Conservation (phyloP, 2,797 vertebrate species). For the Takifugu ocellatus region DNA sequence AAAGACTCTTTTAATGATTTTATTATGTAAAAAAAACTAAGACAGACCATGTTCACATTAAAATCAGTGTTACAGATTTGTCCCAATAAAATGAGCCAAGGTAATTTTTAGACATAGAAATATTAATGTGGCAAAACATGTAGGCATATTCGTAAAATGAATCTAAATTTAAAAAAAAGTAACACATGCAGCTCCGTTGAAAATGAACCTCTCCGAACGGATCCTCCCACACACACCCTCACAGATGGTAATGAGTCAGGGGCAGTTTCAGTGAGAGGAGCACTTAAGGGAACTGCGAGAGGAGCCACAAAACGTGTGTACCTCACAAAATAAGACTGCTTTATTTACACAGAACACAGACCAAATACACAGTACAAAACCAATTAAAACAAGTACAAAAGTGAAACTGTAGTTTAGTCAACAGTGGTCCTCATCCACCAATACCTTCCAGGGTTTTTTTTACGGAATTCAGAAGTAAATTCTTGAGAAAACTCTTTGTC, state of each 20-base stretch:
- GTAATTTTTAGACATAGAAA: constrained; percentile 26
- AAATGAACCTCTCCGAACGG: constrained; percentile 25
- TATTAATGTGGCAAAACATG: constrained; percentile 20
- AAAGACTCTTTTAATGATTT: constrained; percentile 51
- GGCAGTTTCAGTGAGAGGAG: constrained; percentile 26
- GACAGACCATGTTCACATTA: constrained; percentile 50
- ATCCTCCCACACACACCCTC: constrained; percentile 37
- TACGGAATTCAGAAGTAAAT: no score
- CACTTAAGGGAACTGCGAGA: constrained; percentile 30
- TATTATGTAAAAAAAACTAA: constrained; percentile 60
- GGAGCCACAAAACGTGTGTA: constrained; percentile 51
- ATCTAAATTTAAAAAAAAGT: constrained; percentile 20
- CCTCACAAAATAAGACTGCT: constrained; percentile 42
- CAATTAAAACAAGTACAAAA: constrained; percentile 6
- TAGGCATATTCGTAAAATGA: constrained; percentile 30
- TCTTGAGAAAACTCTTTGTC: no score
- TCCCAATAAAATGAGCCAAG: constrained; percentile 17
- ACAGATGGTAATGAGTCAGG: constrained; percentile 25
- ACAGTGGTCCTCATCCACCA: no score
- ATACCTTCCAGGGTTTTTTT: no score
- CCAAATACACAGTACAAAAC: constrained; percentile 31
- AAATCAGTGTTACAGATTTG: constrained; percentile 36
- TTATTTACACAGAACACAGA: constrained; percentile 55
- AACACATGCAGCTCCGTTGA: constrained; percentile 15
- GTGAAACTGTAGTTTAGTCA: no score